These are phyloP conservation scores for Ellobium chinense DNA, from an alignment of 2,888 invertebrate species.

Conservation along the genomic window DNA sequence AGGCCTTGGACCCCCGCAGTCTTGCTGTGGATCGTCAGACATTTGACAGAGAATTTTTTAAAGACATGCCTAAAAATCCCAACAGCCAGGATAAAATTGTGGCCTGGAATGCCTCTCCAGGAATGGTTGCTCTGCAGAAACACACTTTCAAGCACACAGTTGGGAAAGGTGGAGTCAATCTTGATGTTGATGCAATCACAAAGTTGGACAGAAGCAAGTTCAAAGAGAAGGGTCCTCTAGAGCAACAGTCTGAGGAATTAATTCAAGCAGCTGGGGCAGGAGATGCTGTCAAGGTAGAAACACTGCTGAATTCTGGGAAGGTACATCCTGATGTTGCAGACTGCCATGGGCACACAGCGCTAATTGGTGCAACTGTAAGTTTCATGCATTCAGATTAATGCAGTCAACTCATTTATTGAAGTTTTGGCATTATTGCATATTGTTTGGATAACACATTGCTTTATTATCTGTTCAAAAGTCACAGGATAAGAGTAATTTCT, in stretches of 20 bases:
- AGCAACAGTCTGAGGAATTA: constrained; percentile 70
- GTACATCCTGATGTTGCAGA: constrained; percentile 77
- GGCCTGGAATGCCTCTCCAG: constrained; percentile 74
- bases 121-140: constrained; percentile 70
- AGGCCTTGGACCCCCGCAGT: constrained; percentile 70
- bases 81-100: constrained; percentile 46
- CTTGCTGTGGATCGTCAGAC: constrained; percentile 71
- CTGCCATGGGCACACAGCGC: constrained; percentile 72
- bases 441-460: neutral
- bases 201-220: constrained; percentile 60
- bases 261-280: constrained; percentile 69
- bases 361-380: constrained; percentile 76
- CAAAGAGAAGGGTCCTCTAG: constrained; percentile 68
- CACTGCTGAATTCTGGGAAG: constrained; percentile 66
- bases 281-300: constrained; percentile 65
- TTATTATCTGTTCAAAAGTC: no score
- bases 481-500: no score
- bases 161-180: neutral
- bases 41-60: constrained; percentile 74
- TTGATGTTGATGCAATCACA: constrained; percentile 34
- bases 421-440: neutral
- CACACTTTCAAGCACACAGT: constrained; percentile 68
- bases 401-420: neutral
- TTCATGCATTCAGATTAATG: neutral
- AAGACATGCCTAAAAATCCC: constrained; percentile 36